Evolutionary conservation across 2,113 vertebrate species (phyloP).

Genomic region (Pholis gunnellus): DNA sequence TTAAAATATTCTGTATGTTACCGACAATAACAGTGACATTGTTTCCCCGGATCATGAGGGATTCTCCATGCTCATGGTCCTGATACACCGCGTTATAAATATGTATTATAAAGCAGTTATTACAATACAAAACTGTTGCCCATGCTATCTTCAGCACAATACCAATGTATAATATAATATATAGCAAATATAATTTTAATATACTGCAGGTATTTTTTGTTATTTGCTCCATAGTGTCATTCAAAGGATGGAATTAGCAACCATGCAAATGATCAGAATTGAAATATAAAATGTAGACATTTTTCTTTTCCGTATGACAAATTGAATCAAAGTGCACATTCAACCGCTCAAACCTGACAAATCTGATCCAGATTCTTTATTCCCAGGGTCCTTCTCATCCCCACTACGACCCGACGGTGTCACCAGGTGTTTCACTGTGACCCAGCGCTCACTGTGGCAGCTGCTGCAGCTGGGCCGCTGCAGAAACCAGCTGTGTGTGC

Average conservation of each 20-base stretch:
- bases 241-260: not conserved
- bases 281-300: not conserved
- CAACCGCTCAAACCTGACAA: constrained; percentile 1
- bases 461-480: constrained; percentile 64
- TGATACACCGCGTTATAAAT: too few species aligned
- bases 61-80: too few species aligned
- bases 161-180: too few species aligned
- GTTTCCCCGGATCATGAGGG: too few species aligned
- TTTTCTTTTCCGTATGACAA: constrained; percentile 7
- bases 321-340: constrained; percentile 17
- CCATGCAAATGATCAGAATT: not conserved
- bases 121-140: not conserved
- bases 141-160: not conserved
- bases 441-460: constrained; percentile 43
- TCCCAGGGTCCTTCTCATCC: constrained; percentile 24
- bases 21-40: too few species aligned
- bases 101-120: too few species aligned
- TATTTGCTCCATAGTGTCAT: not conserved
- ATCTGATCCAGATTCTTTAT: constrained; percentile 12
- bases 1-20: too few species aligned
- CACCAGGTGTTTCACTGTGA: constrained; percentile 63
- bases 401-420: not conserved
- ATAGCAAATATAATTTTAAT: not conserved
- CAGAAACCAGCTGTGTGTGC: constrained; percentile 60
- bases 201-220: not conserved